These are phyloP conservation scores for Perognathus longimembris DNA, from an alignment of 2,113 vertebrate species.

Conservation along the genomic window DNA sequence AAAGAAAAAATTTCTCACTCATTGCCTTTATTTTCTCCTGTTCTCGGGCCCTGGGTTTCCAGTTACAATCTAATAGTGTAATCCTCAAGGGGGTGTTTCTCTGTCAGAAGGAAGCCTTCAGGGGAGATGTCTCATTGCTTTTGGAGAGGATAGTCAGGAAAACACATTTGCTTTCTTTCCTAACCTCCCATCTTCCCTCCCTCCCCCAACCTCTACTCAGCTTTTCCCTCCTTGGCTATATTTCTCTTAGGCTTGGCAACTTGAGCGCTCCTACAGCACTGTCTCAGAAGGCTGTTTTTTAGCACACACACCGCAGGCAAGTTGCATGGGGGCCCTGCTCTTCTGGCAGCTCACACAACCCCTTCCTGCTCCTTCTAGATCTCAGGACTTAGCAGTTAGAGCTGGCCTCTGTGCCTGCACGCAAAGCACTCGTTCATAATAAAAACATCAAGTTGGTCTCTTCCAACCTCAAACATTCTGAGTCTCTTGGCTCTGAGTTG, in stretches of 20 bases:
- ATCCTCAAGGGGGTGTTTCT: neutral
- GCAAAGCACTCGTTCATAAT: conserved; percentile 44
- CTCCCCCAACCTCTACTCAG: neutral
- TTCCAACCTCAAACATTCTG: conserved; percentile 31
- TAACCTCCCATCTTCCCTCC: neutral
- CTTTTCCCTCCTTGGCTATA: conserved; percentile 15
- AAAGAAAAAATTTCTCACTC: neutral
- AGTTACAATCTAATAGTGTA: rapidly evolving
- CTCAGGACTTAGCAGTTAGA: conserved; percentile 36
- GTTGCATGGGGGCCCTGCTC: conserved; percentile 51
- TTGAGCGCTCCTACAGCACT: neutral
- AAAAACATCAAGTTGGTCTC: conserved; percentile 50
- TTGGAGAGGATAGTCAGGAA: neutral
- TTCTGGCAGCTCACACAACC: conserved; percentile 35
- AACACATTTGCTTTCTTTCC: conserved; percentile 36
- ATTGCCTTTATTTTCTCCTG: conserved; percentile 2
- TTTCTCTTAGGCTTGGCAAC: neutral
- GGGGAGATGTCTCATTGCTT: neutral
- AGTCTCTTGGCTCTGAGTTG: conserved; percentile 31
- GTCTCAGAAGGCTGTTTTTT: conserved; percentile 36
- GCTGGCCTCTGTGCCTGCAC: conserved; percentile 48
- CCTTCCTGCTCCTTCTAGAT: conserved; percentile 12
- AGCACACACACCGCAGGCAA: neutral
- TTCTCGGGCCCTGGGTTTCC: neutral
- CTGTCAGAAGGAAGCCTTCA: neutral